These are phyloP conservation scores for Timandra comae DNA, from an alignment of 2,888 invertebrate species.

Conservation along the genomic window DNA sequence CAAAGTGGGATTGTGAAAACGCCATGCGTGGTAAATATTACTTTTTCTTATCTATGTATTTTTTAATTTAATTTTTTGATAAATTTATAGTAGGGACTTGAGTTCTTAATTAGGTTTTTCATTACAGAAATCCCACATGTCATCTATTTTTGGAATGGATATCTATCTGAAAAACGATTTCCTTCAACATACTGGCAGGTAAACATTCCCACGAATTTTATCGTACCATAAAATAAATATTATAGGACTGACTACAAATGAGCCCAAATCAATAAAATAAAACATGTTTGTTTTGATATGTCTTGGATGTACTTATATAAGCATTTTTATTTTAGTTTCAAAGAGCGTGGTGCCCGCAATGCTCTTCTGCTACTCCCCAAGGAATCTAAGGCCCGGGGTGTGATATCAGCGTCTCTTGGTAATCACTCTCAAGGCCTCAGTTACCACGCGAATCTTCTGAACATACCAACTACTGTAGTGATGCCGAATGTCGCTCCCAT, in stretches of 20 bases:
- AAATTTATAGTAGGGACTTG: neutral
- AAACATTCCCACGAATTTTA: too few relatives aligned
- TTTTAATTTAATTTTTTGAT: too few relatives aligned
- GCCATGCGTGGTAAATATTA: slow-evolving; percentile 90
- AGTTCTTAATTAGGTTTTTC: slow-evolving; percentile 1
- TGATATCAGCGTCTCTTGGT: slow-evolving; percentile 95
- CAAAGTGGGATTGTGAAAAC: slow-evolving; percentile 89
- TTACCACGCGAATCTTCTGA: slow-evolving; percentile 85
- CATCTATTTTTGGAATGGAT: slow-evolving; percentile 86
- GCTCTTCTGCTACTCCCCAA: slow-evolving; percentile 85
- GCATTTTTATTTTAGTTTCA: slow-evolving; percentile 83
- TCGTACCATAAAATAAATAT: too few relatives aligned
- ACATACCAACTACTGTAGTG: slow-evolving; percentile 88
- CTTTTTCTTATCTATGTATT: too few relatives aligned
- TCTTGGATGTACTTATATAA: too few relatives aligned
- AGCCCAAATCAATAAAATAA: too few relatives aligned
- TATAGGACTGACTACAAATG: too few relatives aligned
- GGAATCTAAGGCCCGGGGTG: slow-evolving; percentile 84
- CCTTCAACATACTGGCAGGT: slow-evolving; percentile 96
- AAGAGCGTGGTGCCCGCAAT: slow-evolving; percentile 95
- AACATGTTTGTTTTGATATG: neutral
- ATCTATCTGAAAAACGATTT: slow-evolving; percentile 96
- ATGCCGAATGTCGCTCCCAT: slow-evolving; percentile 97
- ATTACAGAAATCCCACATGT: slow-evolving; percentile 88
- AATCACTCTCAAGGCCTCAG: slow-evolving; percentile 92